Evolutionary conservation across 2,113 vertebrate species (phyloP), one percentile per base, ranked within the genome.

Genomic region (Ictalurus punctatus): DNA sequence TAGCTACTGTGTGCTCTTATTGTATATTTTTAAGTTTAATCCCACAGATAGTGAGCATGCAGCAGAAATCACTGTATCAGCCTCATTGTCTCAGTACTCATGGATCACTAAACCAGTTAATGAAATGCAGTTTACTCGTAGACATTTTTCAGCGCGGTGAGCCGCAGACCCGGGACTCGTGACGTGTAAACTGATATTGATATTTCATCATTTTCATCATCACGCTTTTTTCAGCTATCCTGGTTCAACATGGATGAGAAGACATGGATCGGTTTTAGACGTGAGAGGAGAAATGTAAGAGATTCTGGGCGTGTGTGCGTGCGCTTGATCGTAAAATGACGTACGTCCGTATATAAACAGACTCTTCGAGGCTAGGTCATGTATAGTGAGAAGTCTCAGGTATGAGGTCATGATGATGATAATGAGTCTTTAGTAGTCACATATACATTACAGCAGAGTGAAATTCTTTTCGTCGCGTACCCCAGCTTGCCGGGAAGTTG

Each of bases 61-160:
- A 0, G 44, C 44, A 48, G 40, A 78, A 27, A 48, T 52, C 74
- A 78, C 23, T 13, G 40, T 5, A 48, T 48, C 74, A 23, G 12
- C 74, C 21, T 25, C 21, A 27, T 48, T 78, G 74, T 52, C 48
- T 48, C 74, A 27, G 44, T 40, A 27, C 40, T 48, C 21, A 78
- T 27, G 40, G 74, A 44, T 78, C 74, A 48, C 74, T 78, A 78
- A 78, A 78, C 40, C 37, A 78, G 74, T 78, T 48, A 78, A 78
- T 78, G 74, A 48, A 78, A 48, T 48, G 21, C 25, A 48, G 27
- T 78, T 74, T 78, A 52, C 23, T 27, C 74, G 14, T 6, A 23
- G 44, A 48, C 74, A 14, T 78, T 78, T 48, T 21, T 78, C 74
- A 78, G 8, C 9, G 6, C 2, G 21, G 23, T 48, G 74, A 27